A percentile compares a stretch with the other conserved stretches of the same genome.
phyloP scores from a whole-genome alignment of 2,113 vertebrate genomes.

The Delphinapterus leucas region DNA sequence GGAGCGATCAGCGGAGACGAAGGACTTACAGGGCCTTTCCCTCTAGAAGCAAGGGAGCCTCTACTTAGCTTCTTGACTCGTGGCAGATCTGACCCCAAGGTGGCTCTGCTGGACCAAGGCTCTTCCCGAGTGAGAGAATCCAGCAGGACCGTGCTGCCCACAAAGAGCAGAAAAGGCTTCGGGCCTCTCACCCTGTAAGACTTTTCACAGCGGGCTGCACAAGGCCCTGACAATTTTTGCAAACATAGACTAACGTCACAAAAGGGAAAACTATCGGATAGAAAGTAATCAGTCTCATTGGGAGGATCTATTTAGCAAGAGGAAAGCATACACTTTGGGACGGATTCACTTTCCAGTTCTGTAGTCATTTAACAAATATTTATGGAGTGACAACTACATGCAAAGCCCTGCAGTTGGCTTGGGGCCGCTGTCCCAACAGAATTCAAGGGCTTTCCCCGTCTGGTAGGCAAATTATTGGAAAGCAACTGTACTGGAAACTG shows the following conservation, averaged over 20 bases:
- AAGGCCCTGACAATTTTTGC: background rate
- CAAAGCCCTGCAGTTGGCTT: background rate
- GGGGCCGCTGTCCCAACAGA: background rate
- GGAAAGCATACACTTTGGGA: conserved; percentile 7
- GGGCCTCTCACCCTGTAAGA: background rate
- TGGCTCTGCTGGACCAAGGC: conserved; percentile 47
- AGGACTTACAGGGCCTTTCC: conserved; percentile 5
- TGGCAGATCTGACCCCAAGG: conserved; percentile 28
- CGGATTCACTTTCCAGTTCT: background rate
- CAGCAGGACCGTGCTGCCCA: background rate
- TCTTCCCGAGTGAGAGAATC: background rate
- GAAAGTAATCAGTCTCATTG: conserved; percentile 32
- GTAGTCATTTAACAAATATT: conserved; percentile 9
- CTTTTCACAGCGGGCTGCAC: background rate
- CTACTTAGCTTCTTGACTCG: background rate
- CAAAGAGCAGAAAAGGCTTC: conserved; percentile 53
- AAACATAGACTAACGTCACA: conserved; percentile 8
- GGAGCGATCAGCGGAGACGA: background rate
- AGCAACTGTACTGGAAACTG: background rate
- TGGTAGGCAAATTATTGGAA: background rate
- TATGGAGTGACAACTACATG: background rate
- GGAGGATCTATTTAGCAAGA: conserved; percentile 20
- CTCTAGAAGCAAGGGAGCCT: background rate
- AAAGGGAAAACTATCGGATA: conserved; percentile 3
- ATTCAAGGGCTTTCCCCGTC: background rate